These are phyloP conservation scores for Himalopsyche kuldschensis DNA, from an alignment of 2,888 invertebrate species.

Conservation along the genomic window DNA sequence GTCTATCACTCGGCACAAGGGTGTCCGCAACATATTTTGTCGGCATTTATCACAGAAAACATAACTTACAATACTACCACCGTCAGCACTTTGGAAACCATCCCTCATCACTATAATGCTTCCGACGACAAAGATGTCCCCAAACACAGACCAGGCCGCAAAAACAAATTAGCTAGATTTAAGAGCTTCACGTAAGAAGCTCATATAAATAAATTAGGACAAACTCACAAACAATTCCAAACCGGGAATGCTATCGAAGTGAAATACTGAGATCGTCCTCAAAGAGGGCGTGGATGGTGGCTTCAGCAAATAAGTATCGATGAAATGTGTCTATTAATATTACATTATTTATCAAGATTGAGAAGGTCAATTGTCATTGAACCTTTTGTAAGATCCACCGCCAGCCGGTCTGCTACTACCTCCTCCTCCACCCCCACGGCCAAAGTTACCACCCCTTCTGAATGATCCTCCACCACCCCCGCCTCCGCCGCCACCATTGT, in stretches of 20 bases:
- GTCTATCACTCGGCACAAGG: neutral
- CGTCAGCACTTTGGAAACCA: neutral
- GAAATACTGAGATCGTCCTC: neutral
- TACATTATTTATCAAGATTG: neutral
- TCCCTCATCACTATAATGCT: neutral
- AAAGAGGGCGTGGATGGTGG: neutral
- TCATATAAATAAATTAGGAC: neutral
- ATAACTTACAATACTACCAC: neutral
- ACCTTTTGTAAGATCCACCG: slow-evolving; percentile 15
- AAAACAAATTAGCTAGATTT: neutral
- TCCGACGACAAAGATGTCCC: neutral
- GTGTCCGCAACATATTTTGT: neutral
- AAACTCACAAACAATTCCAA: neutral
- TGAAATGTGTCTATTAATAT: slow-evolving; percentile 14
- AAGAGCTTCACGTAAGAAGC: neutral
- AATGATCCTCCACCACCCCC: slow-evolving; percentile 45
- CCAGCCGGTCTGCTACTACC: slow-evolving; percentile 4
- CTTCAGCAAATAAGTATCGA: neutral
- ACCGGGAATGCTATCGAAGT: neutral
- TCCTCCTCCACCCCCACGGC: slow-evolving; percentile 23
- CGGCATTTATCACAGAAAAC: slow-evolving; percentile 14
- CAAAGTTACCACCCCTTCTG: slow-evolving; percentile 26
- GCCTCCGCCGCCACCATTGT: slow-evolving; percentile 45
- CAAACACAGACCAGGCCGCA: neutral
- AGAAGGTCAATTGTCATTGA: slow-evolving; percentile 11